phyloP scores from a whole-genome alignment of 2,888 invertebrate species.

The Metalampra italica region DNA sequence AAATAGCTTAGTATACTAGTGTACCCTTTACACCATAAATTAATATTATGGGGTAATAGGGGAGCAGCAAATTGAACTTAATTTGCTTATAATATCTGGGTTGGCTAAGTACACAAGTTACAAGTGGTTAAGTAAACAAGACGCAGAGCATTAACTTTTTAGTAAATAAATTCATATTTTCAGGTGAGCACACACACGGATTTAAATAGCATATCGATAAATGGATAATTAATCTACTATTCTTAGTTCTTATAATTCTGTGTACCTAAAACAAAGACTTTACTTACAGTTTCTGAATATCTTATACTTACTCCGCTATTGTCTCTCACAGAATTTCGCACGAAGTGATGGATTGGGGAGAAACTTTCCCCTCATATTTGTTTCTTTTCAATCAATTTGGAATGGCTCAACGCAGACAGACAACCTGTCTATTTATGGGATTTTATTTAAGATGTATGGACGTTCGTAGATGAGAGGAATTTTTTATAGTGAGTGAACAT shows the following conservation, averaged over 20 bases:
- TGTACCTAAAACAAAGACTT: neutral
- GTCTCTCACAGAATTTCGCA: constrained; percentile 32
- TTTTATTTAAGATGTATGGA: constrained; percentile 11
- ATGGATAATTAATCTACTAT: too few relatives aligned
- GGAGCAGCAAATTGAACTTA: too few relatives aligned
- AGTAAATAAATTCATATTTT: too few relatives aligned
- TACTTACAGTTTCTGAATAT: constrained; percentile 22
- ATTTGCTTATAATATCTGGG: too few relatives aligned
- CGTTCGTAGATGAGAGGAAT: neutral
- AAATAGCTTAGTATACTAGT: constrained; percentile 11
- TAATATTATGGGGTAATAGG: too few relatives aligned
- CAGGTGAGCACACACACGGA: too few relatives aligned
- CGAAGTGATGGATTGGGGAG: constrained; percentile 38
- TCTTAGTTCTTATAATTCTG: neutral
- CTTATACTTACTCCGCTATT: constrained; percentile 26
- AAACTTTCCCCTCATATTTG: constrained; percentile 41
- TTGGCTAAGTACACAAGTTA: too few relatives aligned
- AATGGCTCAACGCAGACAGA: constrained; percentile 10
- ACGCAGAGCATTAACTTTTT: too few relatives aligned
- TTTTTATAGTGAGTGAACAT: too few relatives aligned
- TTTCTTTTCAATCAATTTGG: constrained; percentile 48
- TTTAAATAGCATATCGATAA: too few relatives aligned
- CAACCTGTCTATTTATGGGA: constrained; percentile 20
- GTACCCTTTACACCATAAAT: too few relatives aligned
- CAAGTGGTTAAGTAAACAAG: too few relatives aligned